phyloP scores from a whole-genome alignment of 2,888 invertebrate genomes.

The Thecocarcelia acutangulata region DNA sequence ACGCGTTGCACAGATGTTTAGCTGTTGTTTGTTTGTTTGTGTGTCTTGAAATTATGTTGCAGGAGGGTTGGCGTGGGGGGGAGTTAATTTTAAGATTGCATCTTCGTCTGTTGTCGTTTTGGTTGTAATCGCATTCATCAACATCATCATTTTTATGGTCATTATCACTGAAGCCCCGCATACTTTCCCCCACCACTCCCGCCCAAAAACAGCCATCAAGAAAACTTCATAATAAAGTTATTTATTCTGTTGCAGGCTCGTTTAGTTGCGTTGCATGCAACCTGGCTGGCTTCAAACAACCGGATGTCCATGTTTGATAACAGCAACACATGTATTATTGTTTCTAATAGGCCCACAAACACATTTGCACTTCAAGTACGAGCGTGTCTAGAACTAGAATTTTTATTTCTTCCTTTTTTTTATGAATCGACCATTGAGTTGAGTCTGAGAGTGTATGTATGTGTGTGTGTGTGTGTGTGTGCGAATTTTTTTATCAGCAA shows the following conservation, averaged over 20 bases:
- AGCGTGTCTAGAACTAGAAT: slow-evolving; percentile 9
- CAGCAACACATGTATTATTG: slow-evolving; percentile 49
- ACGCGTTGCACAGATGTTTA: slow-evolving; percentile 54
- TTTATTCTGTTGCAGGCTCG: slow-evolving; percentile 13
- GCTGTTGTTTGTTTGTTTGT: neutral
- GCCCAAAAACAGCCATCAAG: neutral
- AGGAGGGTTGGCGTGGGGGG: neutral
- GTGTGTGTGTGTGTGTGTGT: slow-evolving; percentile 2
- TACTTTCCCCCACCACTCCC: neutral
- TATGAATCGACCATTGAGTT: neutral
- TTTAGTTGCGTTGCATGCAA: slow-evolving; percentile 60
- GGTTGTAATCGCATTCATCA: slow-evolving; percentile 47
- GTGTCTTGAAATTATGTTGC: neutral
- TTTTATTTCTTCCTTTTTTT: slow-evolving; percentile 31
- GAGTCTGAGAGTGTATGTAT: neutral
- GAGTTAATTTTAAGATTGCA: slow-evolving; percentile 48
- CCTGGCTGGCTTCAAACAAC: slow-evolving; percentile 60
- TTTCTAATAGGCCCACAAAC: slow-evolving; percentile 35
- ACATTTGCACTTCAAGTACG: slow-evolving; percentile 1
- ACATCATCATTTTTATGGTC: slow-evolving; percentile 37
- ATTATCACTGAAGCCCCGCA: slow-evolving; percentile 27
- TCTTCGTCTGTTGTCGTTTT: slow-evolving; percentile 58
- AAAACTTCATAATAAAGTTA: slow-evolving; percentile 45
- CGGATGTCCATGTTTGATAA: slow-evolving; percentile 68
- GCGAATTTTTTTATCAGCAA: slow-evolving; percentile 61